Percentiles rank a stretch among this genome's conserved stretches.
Evolutionary conservation across 2,113 vertebrate genomes (phyloP).

Genomic region (Xyliphius kryptos): DNA sequence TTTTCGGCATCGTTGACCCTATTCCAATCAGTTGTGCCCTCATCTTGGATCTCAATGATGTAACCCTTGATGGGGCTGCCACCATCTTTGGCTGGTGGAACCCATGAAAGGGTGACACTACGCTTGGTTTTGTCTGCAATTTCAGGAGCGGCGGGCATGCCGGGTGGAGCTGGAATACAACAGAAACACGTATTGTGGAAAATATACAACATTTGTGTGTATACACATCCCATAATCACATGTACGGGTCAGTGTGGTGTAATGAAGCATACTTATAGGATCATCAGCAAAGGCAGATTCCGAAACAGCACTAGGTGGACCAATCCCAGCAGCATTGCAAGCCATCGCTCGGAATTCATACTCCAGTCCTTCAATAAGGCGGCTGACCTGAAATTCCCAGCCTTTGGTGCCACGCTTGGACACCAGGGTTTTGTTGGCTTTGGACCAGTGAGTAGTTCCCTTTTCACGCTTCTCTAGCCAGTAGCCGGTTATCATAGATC

Average conservation of each 20-base stretch:
- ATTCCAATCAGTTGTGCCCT: slow-evolving; percentile 80
- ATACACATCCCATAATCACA: slow-evolving; percentile 9
- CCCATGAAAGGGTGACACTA: slow-evolving; percentile 84
- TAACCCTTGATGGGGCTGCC: slow-evolving; percentile 96
- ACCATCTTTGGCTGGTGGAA: slow-evolving; percentile 84
- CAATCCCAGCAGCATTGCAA: slow-evolving; percentile 82
- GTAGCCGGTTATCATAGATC: slow-evolving; percentile 86
- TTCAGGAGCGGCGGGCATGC: slow-evolving; percentile 83
- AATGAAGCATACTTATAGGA: slow-evolving; percentile 79
- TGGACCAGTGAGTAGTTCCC: slow-evolving; percentile 84
- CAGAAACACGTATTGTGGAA: background rate
- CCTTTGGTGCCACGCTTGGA: slow-evolving; percentile 84
- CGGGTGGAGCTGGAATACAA: slow-evolving; percentile 73
- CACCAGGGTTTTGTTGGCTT: slow-evolving; percentile 80
- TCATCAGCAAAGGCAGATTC: slow-evolving; percentile 85
- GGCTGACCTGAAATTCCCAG: slow-evolving; percentile 78
- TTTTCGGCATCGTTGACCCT: slow-evolving; percentile 82
- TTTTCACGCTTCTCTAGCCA: slow-evolving; percentile 95
- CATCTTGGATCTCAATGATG: slow-evolving; percentile 92
- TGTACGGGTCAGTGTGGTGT: background rate
- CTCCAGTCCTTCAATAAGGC: slow-evolving; percentile 83
- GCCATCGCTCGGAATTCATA: slow-evolving; percentile 96
- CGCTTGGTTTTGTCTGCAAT: slow-evolving; percentile 88
- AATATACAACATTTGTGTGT: background rate
- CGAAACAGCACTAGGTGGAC: slow-evolving; percentile 88